Conservation (phyloP, 2,888 invertebrate species). For the Dasypogon diadema region DNA sequence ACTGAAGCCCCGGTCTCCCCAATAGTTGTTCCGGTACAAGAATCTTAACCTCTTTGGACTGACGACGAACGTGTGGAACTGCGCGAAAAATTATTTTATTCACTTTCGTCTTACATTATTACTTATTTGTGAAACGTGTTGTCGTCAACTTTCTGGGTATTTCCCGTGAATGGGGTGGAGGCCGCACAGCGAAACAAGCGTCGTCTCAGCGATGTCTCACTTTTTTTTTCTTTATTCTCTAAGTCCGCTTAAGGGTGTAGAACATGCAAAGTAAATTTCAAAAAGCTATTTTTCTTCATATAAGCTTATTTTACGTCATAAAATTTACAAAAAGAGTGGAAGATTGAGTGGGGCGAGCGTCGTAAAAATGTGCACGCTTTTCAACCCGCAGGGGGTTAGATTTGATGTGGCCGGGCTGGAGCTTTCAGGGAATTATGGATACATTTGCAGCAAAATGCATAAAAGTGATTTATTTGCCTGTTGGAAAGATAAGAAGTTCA, state of each 20-base stretch:
- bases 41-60: too few species aligned
- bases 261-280: constrained; percentile 41
- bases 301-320: constrained; percentile 15
- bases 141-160: not conserved
- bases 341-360: not conserved
- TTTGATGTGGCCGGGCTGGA: too few species aligned
- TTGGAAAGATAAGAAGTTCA: constrained; percentile 5
- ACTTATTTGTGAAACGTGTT: not conserved
- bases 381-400: too few species aligned
- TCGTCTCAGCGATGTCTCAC: not conserved
- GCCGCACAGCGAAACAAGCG: not conserved
- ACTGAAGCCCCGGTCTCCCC: not conserved
- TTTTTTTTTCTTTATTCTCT: not conserved
- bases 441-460: constrained; percentile 21
- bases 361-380: constrained; percentile 8
- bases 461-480: constrained; percentile 22
- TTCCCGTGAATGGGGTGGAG: not conserved
- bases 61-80: not conserved
- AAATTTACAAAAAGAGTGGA: constrained; percentile 6
- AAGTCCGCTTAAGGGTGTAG: constrained; percentile 23
- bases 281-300: constrained; percentile 41
- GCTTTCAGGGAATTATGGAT: constrained; percentile 6
- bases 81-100: constrained; percentile 39
- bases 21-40: not conserved
- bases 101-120: constrained; percentile 23